phyloP scores from a whole-genome alignment of 2,113 vertebrate species.

The Nyctereutes procyonoides region DNA sequence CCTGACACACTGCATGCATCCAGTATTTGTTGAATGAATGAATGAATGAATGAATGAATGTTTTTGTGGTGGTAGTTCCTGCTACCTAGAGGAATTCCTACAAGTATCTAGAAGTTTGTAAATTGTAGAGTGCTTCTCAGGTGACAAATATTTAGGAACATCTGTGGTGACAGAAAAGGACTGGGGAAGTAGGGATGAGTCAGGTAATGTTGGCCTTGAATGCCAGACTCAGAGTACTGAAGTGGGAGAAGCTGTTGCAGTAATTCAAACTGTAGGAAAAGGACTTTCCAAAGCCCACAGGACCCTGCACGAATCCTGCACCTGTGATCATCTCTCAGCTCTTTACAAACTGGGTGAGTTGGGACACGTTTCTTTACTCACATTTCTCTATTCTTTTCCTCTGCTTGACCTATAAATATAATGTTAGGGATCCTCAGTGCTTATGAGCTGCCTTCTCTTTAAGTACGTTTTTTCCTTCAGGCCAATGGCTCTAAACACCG shows the following conservation, averaged over 20 bases:
- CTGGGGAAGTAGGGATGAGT: neutral
- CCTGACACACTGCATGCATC: neutral
- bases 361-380: neutral
- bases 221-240: neutral
- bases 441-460: neutral
- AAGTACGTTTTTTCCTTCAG: neutral
- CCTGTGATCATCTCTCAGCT: neutral
- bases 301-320: neutral
- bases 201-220: neutral
- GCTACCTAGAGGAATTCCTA: neutral
- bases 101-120: neutral
- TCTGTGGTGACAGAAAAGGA: neutral
- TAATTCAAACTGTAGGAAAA: neutral
- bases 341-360: neutral
- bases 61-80: neutral
- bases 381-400: neutral
- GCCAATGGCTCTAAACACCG: neutral
- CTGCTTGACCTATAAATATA: neutral
- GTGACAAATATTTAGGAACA: neutral
- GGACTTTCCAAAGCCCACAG: rapidly evolving
- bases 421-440: neutral
- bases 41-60: neutral
- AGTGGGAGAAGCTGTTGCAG: neutral
- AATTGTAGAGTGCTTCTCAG: neutral
- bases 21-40: neutral